phyloP scores from a whole-genome alignment of 2,797 vertebrate genomes.

The Choloepus didactylus region DNA sequence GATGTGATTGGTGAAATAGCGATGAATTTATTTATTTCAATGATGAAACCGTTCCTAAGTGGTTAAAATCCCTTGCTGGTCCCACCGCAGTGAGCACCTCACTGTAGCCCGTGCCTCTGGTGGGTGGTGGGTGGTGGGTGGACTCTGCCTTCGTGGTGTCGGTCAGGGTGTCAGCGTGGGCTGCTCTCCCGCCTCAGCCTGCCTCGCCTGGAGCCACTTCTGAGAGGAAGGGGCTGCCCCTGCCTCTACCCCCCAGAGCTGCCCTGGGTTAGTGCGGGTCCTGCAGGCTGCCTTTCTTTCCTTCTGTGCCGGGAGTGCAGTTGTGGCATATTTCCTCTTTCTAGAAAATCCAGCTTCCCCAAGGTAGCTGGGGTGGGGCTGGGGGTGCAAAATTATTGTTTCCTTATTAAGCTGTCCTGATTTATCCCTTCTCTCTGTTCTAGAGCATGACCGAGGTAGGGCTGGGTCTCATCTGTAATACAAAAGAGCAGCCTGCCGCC shows the following conservation, averaged over 20 bases:
- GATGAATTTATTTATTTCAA: not conserved
- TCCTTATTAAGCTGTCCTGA: not conserved
- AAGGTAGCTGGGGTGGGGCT: not conserved
- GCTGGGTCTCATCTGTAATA: not conserved
- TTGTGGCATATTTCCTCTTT: not conserved
- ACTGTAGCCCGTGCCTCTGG: not conserved
- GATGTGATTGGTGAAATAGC: not conserved
- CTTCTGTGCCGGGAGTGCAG: not conserved
- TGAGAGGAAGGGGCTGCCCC: accelerated
- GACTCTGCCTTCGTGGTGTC: no score
- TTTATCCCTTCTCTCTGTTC: not conserved
- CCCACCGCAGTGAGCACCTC: accelerated
- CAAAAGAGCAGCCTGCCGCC: not conserved
- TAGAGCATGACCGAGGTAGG: no score
- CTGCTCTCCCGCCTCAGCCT: no score
- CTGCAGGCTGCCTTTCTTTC: not conserved
- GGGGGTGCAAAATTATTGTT: not conserved
- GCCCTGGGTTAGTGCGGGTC: not conserved
- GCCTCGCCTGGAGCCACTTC: accelerated
- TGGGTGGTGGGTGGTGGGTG: no score
- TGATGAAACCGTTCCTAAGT: not conserved
- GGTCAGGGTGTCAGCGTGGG: not conserved
- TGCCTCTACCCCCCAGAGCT: no score
- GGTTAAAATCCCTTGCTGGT: not conserved
- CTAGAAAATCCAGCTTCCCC: not conserved